phyloP scores from a whole-genome alignment of 2,888 invertebrate genomes.

The Sepiola atlantica region DNA sequence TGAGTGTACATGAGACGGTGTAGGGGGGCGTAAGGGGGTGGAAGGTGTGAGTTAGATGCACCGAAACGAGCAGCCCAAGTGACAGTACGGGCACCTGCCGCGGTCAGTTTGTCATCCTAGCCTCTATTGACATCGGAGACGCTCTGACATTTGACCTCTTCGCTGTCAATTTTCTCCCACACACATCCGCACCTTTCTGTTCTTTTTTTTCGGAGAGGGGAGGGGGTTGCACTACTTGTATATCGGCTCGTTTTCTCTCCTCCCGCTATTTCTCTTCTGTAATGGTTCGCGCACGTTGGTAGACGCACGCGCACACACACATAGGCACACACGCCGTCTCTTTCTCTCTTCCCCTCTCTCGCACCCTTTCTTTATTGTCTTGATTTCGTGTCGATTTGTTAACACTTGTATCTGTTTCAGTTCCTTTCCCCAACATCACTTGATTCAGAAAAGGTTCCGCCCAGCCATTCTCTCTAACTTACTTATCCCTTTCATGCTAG shows the following conservation, averaged over 20 bases:
- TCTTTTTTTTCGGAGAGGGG: background rate
- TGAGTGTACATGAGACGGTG: too few relatives aligned
- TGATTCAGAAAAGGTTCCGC: background rate
- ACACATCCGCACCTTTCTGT: background rate
- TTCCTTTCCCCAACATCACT: too few relatives aligned
- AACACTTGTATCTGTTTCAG: background rate
- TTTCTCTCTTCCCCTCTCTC: background rate
- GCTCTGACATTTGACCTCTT: background rate
- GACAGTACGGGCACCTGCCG: constrained; percentile 8
- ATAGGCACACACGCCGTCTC: background rate
- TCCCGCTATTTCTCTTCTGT: too few relatives aligned
- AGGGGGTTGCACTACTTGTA: too few relatives aligned
- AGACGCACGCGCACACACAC: too few relatives aligned
- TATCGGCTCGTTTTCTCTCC: too few relatives aligned
- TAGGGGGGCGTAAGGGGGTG: too few relatives aligned
- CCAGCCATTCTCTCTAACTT: too few relatives aligned
- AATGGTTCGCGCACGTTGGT: too few relatives aligned
- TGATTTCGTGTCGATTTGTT: background rate
- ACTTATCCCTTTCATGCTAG: too few relatives aligned
- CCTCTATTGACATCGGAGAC: background rate
- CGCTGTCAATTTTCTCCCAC: background rate
- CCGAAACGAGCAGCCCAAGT: background rate
- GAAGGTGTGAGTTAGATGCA: background rate
- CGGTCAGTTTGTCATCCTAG: constrained; percentile 3
- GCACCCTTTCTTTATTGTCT: background rate